phyloP scores from a whole-genome alignment of 2,888 invertebrate species.

The Brachynemurus nebulosus region DNA sequence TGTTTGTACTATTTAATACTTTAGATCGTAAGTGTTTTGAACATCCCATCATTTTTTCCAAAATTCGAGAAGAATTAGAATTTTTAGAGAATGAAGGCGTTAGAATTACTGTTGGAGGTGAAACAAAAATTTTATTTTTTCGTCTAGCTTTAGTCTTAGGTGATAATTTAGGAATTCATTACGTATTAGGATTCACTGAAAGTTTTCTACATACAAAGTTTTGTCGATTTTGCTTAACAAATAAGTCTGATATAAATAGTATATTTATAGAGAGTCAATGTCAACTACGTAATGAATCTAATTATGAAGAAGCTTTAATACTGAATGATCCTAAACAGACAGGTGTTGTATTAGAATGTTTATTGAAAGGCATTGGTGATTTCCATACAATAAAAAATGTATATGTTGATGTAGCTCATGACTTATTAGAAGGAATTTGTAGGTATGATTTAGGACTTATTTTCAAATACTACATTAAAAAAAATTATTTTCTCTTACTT shows the following conservation, averaged over 20 bases:
- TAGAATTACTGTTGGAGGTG: too few species aligned
- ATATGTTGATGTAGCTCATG: conserved; percentile 13
- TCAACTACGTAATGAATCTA: not conserved
- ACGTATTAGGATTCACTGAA: too few species aligned
- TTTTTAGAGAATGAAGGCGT: too few species aligned
- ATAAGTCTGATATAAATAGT: not conserved
- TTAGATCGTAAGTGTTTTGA: too few species aligned
- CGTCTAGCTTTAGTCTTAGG: too few species aligned
- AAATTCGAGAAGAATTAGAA: too few species aligned
- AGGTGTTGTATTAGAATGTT: not conserved
- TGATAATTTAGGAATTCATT: too few species aligned
- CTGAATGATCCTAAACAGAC: not conserved
- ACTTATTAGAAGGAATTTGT: conserved; percentile 13
- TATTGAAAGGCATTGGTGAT: conserved; percentile 9
- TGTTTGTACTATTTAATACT: too few species aligned
- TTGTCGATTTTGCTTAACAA: not conserved
- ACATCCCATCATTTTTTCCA: too few species aligned
- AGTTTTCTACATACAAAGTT: too few species aligned
- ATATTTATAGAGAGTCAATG: not conserved
- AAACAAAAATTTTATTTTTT: too few species aligned
- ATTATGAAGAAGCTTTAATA: not conserved
- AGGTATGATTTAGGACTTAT: conserved; percentile 8
- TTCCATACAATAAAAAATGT: conserved; percentile 12
- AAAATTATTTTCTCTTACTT: conserved; percentile 2
- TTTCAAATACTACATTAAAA: conserved; percentile 9